phyloP scores from a whole-genome alignment of 2,888 invertebrate genomes.

The Ferrisia virgata region DNA sequence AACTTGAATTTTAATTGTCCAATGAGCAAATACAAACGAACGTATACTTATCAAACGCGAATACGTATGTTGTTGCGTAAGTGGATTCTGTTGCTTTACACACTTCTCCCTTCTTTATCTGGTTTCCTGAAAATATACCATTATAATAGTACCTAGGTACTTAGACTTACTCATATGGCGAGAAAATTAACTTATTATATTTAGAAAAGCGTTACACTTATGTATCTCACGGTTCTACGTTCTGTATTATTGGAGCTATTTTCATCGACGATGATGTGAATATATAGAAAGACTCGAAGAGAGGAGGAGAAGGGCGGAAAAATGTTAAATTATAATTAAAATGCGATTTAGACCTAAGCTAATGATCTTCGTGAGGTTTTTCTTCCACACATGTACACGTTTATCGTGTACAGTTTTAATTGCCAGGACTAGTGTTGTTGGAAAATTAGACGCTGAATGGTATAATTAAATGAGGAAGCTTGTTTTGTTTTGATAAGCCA shows the following conservation, averaged over 20 bases:
- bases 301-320: background rate
- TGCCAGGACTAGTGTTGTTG: background rate
- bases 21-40: no score
- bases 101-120: background rate
- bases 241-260: background rate
- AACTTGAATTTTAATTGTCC: no score
- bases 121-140: background rate
- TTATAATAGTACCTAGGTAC: no score
- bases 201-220: background rate
- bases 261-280: background rate
- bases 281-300: background rate
- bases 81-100: background rate
- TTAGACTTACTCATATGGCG: background rate
- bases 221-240: background rate
- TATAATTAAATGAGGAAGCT: background rate
- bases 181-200: conserved; percentile 1
- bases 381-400: background rate
- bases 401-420: background rate
- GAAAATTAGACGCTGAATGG: background rate
- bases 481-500: background rate
- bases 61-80: background rate
- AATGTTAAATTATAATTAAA: background rate
- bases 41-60: background rate
- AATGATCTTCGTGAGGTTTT: background rate
- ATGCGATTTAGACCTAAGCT: background rate